Evolutionary conservation across 2,113 vertebrate genomes (phyloP).

Genomic region (Varanus komodoensis): DNA sequence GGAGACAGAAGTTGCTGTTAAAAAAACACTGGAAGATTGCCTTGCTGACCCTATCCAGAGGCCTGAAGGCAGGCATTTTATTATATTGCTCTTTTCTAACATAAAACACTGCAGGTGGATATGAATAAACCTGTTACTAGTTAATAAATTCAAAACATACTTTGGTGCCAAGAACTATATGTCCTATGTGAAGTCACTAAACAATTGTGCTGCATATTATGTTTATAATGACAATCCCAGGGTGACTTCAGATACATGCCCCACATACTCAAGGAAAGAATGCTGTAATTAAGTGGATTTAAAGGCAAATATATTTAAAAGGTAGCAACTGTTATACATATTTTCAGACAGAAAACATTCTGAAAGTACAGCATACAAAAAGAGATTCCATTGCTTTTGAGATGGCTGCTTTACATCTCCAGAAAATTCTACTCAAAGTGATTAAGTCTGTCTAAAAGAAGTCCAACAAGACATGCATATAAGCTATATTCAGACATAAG

Average conservation of each 20-base stretch:
- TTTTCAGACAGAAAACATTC: neutral
- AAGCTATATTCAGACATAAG: neutral
- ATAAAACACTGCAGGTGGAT: conserved; percentile 15
- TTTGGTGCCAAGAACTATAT: neutral
- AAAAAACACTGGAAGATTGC: neutral
- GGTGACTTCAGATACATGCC: conserved; percentile 5
- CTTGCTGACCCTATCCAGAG: neutral
- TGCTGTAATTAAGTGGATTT: neutral
- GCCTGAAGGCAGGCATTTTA: neutral
- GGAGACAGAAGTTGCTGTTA: neutral
- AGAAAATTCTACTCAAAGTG: no score
- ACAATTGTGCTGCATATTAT: neutral
- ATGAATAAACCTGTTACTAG: neutral
- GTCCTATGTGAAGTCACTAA: neutral
- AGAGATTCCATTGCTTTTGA: neutral
- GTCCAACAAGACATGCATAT: neutral
- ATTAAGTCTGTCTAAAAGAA: no score
- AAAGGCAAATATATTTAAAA: neutral
- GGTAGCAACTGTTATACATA: neutral
- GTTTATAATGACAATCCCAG: conserved; percentile 19
- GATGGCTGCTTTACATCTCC: neutral
- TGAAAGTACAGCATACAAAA: neutral
- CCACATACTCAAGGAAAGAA: neutral
- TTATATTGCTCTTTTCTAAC: neutral
- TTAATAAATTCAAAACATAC: neutral